Conservation (phyloP, 2,888 invertebrate genomes). For the Drosophila tanythrix region DNA sequence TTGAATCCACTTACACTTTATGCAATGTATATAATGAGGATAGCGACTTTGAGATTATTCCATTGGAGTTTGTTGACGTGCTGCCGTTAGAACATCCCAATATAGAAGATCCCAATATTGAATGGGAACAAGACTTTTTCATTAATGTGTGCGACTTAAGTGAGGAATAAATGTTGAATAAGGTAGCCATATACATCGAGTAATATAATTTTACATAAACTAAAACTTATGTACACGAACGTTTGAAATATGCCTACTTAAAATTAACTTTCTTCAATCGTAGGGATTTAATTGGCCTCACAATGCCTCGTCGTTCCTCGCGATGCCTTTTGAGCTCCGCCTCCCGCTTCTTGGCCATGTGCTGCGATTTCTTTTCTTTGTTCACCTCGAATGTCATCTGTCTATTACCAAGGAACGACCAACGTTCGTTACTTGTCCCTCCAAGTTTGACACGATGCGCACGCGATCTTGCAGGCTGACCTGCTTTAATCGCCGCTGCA, state of each 20-base stretch:
- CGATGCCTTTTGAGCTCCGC: slow-evolving; percentile 88
- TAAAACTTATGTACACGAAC: slow-evolving; percentile 39
- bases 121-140: slow-evolving; percentile 21
- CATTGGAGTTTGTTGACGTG: slow-evolving; percentile 29
- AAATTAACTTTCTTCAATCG: slow-evolving; percentile 84
- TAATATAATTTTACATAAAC: slow-evolving; percentile 38
- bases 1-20: slow-evolving; percentile 3
- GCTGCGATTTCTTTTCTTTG: slow-evolving; percentile 86
- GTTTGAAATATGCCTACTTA: slow-evolving; percentile 68
- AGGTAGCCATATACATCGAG: slow-evolving; percentile 2
- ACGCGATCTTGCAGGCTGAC: slow-evolving; percentile 89
- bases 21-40: slow-evolving; percentile 3
- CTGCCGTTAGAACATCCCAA: slow-evolving; percentile 11
- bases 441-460: slow-evolving; percentile 86
- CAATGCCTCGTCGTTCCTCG: slow-evolving; percentile 89
- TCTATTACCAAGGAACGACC: slow-evolving; percentile 88
- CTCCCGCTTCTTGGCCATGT: slow-evolving; percentile 86
- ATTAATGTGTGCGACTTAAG: slow-evolving; percentile 22
- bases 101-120: slow-evolving; percentile 11
- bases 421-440: slow-evolving; percentile 84
- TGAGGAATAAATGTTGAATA: slow-evolving; percentile 7
- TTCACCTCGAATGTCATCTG: slow-evolving; percentile 92
- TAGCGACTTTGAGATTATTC: slow-evolving; percentile 18
- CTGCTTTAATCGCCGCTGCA: slow-evolving; percentile 68
- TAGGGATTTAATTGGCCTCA: slow-evolving; percentile 86